These are phyloP conservation scores for Origma solitaria DNA, from an alignment of 2,113 vertebrate genomes.

Conservation along the genomic window DNA sequence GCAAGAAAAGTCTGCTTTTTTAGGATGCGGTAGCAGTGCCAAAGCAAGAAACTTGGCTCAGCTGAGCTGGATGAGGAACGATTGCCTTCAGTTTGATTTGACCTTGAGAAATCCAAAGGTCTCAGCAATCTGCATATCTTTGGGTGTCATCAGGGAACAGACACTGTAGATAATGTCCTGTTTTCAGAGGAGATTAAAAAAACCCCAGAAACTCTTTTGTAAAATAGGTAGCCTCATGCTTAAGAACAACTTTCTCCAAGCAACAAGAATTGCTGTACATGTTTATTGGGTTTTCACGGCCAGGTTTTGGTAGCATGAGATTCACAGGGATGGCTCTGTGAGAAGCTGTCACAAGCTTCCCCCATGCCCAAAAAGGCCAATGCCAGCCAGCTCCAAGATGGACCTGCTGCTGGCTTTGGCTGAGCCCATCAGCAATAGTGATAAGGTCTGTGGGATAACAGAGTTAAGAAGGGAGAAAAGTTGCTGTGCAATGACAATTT, in stretches of 20 bases:
- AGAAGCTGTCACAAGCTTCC: neutral
- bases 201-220: neutral
- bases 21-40: conserved; percentile 39
- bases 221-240: neutral
- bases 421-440: neutral
- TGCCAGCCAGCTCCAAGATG: neutral
- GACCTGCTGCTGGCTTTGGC: neutral
- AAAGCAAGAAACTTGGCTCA: conserved; percentile 61
- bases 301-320: neutral
- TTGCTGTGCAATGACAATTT: neutral
- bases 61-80: conserved; percentile 48
- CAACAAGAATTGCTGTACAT: neutral
- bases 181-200: neutral
- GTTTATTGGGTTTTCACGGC: neutral
- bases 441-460: neutral
- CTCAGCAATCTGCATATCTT: conserved; percentile 11
- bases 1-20: conserved; percentile 62
- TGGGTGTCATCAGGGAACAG: neutral
- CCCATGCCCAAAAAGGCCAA: neutral
- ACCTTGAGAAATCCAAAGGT: conserved; percentile 64
- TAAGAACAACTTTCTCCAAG: neutral
- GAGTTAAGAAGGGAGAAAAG: neutral
- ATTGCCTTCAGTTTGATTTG: conserved; percentile 56
- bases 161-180: neutral
- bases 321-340: neutral